phyloP scores from a whole-genome alignment of 2,797 vertebrate species.

The Lutjanus campechanus region DNA sequence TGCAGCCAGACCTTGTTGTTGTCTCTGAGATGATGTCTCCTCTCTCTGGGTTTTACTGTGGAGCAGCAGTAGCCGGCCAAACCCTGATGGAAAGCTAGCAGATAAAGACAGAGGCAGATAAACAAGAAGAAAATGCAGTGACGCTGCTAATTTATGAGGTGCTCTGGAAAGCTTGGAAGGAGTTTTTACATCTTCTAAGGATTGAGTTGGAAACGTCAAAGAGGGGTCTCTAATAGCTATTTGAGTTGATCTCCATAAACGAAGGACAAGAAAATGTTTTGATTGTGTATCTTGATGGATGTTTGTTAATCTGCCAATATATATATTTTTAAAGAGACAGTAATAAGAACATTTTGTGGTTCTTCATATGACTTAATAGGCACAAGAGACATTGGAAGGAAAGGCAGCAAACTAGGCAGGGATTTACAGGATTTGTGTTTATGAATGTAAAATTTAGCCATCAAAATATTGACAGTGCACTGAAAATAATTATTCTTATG shows the following conservation, averaged over 20 bases:
- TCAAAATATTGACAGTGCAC: neutral
- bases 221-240: neutral
- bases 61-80: conserved; percentile 19
- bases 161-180: conserved; percentile 12
- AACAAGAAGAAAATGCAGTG: conserved; percentile 23
- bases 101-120: conserved; percentile 28
- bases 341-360: neutral
- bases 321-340: neutral
- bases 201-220: conserved; percentile 24
- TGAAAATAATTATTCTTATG: neutral
- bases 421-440: neutral
- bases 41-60: conserved; percentile 31
- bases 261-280: neutral
- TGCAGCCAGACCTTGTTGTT: conserved; percentile 32
- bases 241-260: conserved; percentile 3
- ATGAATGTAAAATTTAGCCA: neutral
- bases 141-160: conserved; percentile 36
- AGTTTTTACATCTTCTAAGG: conserved; percentile 21
- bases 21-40: conserved; percentile 32
- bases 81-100: conserved; percentile 4
- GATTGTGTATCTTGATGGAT: neutral
- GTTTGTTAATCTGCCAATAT: neutral
- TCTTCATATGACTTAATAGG: neutral
- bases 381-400: neutral
- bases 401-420: neutral